Conservation (phyloP, 2,113 vertebrate genomes). For the Tauraco erythrolophus region DNA sequence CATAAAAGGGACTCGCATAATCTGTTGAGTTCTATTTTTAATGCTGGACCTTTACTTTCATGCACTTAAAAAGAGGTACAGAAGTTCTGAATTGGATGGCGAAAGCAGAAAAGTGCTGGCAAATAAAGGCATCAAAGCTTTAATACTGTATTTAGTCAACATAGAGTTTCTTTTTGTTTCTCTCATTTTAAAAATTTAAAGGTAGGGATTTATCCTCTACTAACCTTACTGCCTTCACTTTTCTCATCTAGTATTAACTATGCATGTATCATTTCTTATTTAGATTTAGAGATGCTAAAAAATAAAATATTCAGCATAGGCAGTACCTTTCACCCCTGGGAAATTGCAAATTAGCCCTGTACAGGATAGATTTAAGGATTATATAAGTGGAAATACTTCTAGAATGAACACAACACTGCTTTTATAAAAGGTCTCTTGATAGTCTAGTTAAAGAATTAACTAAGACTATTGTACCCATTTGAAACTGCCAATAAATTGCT, state of each 20-base stretch:
- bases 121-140: neutral
- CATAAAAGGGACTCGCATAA: neutral
- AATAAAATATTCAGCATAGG: neutral
- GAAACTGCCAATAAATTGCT: neutral
- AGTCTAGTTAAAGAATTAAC: neutral
- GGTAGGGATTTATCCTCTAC: neutral
- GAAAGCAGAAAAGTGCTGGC: neutral
- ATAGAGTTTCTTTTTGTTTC: neutral
- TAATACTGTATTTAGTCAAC: neutral
- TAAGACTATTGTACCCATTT: neutral
- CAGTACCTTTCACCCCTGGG: neutral
- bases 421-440: neutral
- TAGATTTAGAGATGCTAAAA: neutral
- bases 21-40: neutral
- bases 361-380: neutral
- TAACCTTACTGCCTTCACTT: neutral
- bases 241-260: neutral
- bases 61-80: neutral
- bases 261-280: neutral
- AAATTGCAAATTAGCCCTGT: neutral
- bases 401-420: neutral
- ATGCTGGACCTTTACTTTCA: neutral
- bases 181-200: neutral
- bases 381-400: neutral
- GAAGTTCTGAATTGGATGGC: neutral